Evolutionary conservation across 2,113 vertebrate species (phyloP), one percentile per base, ranked within the genome.

Genomic region (Oceanodroma tethys): DNA sequence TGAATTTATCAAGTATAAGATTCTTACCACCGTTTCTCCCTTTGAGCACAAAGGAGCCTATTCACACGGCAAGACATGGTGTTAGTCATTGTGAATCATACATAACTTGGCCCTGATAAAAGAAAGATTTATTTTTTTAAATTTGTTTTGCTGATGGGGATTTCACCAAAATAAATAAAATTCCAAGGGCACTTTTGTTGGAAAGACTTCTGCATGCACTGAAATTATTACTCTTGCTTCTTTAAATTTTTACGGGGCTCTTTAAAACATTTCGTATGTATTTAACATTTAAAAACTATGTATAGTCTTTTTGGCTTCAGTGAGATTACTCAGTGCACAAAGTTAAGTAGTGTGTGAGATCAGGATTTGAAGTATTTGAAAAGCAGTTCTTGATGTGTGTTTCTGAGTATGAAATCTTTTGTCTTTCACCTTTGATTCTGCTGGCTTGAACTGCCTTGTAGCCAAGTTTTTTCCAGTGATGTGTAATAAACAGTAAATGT

Each of bases 71-170:
- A 92, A 78, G 79, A 80, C 89, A 76, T 29, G 15, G 45, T 42
- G 67, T 95, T 95, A 92, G 88, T 93, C 94, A 92, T 66, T 81
- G 88, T 92, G 94, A 95, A 91, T 95, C 94, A 95, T 36, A 15
- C 81, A 23, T 29, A 92, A 68, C 82, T 93, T 92, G 90, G 76
- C 82, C 65, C 56, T 56, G 63, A 74, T 86, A 93, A 81, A 96
- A 78, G 40, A 68, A 47, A 43, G 83, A 65, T 50, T 92, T 86
- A 8, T 68, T 85, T 82, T 75, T 45, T 1, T 2, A 36, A 42
- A 84, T 91, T 86, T 94, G 47, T 92, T 88, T 88, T 84, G 74
- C n/a, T 90, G 66, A 29, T 82, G 81, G 10, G 8, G 58, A 45
- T 85, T 85, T 88, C 86, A 95, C 70, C 65, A 88, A 91, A 91